Conservation (phyloP, 2,113 vertebrate genomes). For the human (Homo sapiens) region GRCh38 chr15:79826001-79826500, state of each 20-base stretch:
- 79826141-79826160: neutral
- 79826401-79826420: too few relatives aligned
- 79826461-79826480: neutral
- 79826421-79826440: too few relatives aligned
- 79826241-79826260: neutral
- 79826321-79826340: neutral
- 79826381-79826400: neutral
- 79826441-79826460: neutral
- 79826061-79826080: neutral
- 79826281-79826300: neutral
- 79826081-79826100: neutral
- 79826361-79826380: neutral
- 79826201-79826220: neutral
- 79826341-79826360: accelerated
- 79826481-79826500: too few relatives aligned
- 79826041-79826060: neutral
- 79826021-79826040: neutral
- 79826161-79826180: neutral
- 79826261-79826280: neutral
- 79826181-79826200: neutral
- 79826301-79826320: too few relatives aligned
- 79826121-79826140: neutral
- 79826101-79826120: neutral
- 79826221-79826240: neutral
- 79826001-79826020: neutral